These are phyloP conservation scores for Rhopilema esculentum DNA, from an alignment of 30 jellyfish, hydroid and myxozoan genomes.

Conservation along the genomic window DNA sequence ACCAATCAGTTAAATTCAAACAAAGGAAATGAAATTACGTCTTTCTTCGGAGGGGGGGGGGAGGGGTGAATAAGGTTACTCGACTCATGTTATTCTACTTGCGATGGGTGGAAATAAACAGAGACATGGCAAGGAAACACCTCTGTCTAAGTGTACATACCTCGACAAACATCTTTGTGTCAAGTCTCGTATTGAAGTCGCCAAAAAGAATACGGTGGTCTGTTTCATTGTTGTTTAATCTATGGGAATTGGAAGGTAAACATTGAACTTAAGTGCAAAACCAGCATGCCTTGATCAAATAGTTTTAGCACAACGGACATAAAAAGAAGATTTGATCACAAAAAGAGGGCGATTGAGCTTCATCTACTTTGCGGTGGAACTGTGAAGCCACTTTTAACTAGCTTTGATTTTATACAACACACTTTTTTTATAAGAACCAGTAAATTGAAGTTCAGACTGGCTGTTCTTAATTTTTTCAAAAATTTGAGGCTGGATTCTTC, in stretches of 20 bases:
- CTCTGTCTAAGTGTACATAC: slow-evolving; percentile 24
- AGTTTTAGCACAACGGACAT: neutral
- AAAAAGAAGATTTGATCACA: neutral
- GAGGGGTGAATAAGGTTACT: neutral
- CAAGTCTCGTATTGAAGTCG: slow-evolving; percentile 92
- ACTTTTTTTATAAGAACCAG: no score
- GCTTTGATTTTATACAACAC: no score
- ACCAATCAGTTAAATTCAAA: no score
- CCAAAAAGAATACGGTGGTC: slow-evolving; percentile 81
- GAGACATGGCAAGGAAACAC: neutral
- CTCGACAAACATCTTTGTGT: slow-evolving; percentile 87
- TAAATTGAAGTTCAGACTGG: no score
- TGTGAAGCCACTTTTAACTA: no score
- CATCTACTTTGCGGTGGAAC: no score
- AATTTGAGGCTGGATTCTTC: no score
- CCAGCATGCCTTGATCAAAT: neutral
- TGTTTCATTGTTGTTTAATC: slow-evolving; percentile 64
- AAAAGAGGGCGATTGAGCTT: neutral
- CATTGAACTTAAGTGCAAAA: neutral
- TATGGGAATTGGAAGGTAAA: slow-evolving; percentile 1
- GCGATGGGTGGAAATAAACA: neutral
- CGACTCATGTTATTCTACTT: neutral
- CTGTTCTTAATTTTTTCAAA: no score
- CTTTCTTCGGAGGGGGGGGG: no score
- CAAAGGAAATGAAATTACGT: neutral